Conservation (phyloP, 2,113 vertebrate species). For the Promerops cafer region DNA sequence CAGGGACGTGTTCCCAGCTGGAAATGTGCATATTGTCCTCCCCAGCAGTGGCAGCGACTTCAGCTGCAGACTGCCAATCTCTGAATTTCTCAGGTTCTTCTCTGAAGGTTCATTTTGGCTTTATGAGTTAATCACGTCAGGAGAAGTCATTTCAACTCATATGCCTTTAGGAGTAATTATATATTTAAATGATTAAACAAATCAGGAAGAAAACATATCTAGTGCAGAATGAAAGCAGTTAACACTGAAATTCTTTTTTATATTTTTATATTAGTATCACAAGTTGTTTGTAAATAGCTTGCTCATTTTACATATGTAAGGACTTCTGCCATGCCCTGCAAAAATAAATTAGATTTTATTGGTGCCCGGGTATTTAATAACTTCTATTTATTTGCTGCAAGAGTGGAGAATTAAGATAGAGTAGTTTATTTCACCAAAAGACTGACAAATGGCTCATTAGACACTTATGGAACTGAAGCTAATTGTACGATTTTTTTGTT, state of each 20-base stretch:
- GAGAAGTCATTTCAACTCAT: constrained; percentile 67
- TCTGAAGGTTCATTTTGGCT: constrained; percentile 64
- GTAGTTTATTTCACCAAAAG: constrained; percentile 77
- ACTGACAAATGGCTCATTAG: constrained; percentile 79
- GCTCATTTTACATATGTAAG: constrained; percentile 71
- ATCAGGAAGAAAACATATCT: constrained; percentile 67
- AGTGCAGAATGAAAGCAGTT: constrained; percentile 67
- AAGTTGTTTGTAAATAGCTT: constrained; percentile 75
- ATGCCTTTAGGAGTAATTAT: constrained; percentile 72
- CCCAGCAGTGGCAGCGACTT: constrained; percentile 15
- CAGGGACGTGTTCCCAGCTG: background rate
- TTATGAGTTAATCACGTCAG: constrained; percentile 60
- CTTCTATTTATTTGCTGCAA: constrained; percentile 79
- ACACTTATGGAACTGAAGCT: constrained; percentile 74
- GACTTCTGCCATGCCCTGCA: constrained; percentile 69
- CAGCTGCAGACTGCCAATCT: background rate
- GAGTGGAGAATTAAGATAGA: constrained; percentile 77
- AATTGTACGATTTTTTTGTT: constrained; percentile 68
- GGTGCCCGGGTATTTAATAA: constrained; percentile 73
- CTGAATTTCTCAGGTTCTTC: constrained; percentile 40
- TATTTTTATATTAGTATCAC: constrained; percentile 69
- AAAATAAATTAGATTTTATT: constrained; percentile 79
- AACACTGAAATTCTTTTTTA: constrained; percentile 62
- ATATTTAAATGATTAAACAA: constrained; percentile 76
- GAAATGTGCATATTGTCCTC: constrained; percentile 37